phyloP scores from a whole-genome alignment of 2,888 invertebrate species.

The Clunio marinus region DNA sequence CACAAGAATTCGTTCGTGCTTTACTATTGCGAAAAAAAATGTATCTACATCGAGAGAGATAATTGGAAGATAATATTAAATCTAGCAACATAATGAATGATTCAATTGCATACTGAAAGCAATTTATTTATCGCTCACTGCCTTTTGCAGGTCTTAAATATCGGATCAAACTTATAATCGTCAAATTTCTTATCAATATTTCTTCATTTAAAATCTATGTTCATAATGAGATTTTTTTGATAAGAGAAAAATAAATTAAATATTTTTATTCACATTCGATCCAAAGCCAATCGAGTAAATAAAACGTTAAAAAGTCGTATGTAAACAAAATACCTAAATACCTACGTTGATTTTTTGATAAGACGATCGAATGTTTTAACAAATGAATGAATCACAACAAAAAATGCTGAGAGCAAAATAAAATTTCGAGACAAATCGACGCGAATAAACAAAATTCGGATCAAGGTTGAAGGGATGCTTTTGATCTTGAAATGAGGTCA shows the following conservation, averaged over 20 bases:
- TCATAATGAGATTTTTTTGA: background rate
- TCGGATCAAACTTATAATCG: background rate
- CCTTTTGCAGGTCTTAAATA: background rate
- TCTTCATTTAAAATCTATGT: background rate
- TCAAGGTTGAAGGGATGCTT: too few relatives aligned
- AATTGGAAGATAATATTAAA: background rate
- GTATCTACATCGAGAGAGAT: background rate
- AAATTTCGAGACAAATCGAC: too few relatives aligned
- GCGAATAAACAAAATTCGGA: too few relatives aligned
- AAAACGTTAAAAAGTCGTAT: too few relatives aligned
- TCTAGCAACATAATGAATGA: background rate
- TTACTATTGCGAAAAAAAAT: background rate
- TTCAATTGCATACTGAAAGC: background rate
- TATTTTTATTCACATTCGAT: too few relatives aligned
- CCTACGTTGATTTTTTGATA: too few relatives aligned
- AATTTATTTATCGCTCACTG: background rate
- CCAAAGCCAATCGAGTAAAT: too few relatives aligned
- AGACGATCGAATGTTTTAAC: too few relatives aligned
- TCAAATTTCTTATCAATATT: background rate
- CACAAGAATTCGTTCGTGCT: too few relatives aligned
- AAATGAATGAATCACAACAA: too few relatives aligned
- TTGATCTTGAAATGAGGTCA: slow-evolving; percentile 14
- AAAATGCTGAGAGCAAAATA: too few relatives aligned
- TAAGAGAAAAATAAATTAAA: background rate
- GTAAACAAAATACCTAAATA: background rate